Evolutionary conservation across 2,888 invertebrate species (phyloP), one percentile per base, ranked within the genome.

Genomic region (Escarpia spicata): DNA sequence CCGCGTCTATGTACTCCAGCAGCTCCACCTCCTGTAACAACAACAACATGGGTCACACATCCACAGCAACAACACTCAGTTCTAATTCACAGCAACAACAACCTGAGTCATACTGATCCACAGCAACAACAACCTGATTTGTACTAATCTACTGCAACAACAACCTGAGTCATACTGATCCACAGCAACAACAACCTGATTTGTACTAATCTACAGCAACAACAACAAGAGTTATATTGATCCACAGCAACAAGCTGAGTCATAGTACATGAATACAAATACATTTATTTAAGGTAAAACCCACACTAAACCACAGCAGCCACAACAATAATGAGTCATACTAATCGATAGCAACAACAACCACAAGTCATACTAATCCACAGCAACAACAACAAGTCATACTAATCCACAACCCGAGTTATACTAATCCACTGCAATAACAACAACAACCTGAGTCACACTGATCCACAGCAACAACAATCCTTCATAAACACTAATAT

Each of bases 1-100:
- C 98, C 96, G 98, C 98, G 96, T 99, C 98, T 95, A 99, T 98
- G 96, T 98, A 98, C 96, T 98, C 98, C 94, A 99, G 97, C 94
- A 99, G 97, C 96, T 98, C 96, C 90, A 95, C 98, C 96, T 98
- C 98, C 96, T 98, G 94, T 37, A 95, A 92, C 26, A 43, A 90
- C 37, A 93, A 90, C 3, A 89, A 52, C 10, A 52, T 1, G 52
- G 12, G 9, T 9, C 52, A 52, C 52, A 12, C 12, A 52, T 52
- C 52, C 52, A 52, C 52, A 75, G 19, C 91, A 92, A 44, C 43
- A 92, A 9, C 52, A 52, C n/a, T n/a, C n/a, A n/a, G 37, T 37
- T 0, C 52, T 15, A 52, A 52, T 12, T 6, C 1, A 52, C 52
- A 4, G 37, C 26, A 43, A 90, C 37, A 93, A 90, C 3, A 89